A percentile compares a stretch with the other conserved stretches of the same genome.
phyloP scores from a whole-genome alignment of 2,797 vertebrate species.

The Todus mexicanus region DNA sequence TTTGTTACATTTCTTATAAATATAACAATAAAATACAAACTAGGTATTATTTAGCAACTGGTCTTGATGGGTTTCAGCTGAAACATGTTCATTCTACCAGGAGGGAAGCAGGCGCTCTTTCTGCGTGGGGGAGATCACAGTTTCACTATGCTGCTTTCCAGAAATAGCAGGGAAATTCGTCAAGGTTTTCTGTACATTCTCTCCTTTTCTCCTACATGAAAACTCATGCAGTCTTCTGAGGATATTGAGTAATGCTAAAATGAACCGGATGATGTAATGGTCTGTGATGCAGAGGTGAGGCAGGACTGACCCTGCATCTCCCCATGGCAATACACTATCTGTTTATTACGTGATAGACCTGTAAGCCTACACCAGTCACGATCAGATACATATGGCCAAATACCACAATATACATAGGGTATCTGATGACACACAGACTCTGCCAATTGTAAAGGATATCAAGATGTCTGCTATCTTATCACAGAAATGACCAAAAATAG shows the following conservation, averaged over 20 bases:
- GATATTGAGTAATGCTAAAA: neutral
- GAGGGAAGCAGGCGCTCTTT: slow-evolving; percentile 8
- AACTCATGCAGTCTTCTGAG: neutral
- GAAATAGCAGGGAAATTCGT: slow-evolving; percentile 57
- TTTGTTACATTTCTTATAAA: slow-evolving; percentile 13
- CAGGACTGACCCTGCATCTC: neutral
- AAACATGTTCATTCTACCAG: slow-evolving; percentile 15
- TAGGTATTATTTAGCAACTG: slow-evolving; percentile 18
- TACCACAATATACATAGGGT: rapidly evolving
- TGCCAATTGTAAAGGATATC: neutral
- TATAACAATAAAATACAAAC: neutral
- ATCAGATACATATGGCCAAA: neutral
- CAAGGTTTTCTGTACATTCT: slow-evolving; percentile 38
- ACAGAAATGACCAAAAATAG: neutral
- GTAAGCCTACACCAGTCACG: neutral
- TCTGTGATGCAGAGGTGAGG: neutral
- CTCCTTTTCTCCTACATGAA: slow-evolving; percentile 25
- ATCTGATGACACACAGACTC: neutral
- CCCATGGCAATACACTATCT: rapidly evolving
- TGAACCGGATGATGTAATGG: neutral
- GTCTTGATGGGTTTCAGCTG: slow-evolving; percentile 25
- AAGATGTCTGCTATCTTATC: neutral
- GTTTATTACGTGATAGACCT: neutral
- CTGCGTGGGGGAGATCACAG: slow-evolving; percentile 30
- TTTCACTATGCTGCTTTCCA: slow-evolving; percentile 46